A percentile compares a stretch with the other conserved stretches of the same genome.
phyloP scores from a whole-genome alignment of 2,797 vertebrate genomes.

The Cetoscarus ocellatus region DNA sequence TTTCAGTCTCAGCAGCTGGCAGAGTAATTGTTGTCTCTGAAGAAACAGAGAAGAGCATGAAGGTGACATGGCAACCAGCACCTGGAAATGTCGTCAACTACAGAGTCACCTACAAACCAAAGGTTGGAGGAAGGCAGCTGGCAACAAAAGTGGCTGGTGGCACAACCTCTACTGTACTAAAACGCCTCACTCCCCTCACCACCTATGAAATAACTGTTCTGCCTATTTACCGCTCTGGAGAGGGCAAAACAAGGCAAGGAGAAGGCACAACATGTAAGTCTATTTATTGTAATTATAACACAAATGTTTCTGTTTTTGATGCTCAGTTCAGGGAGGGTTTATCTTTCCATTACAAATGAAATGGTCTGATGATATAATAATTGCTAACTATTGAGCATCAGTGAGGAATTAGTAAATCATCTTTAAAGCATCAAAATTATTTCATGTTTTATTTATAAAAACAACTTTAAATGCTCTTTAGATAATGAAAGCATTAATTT shows the following conservation, averaged over 20 bases:
- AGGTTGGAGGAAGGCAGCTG: slow-evolving; percentile 88
- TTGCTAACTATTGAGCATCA: too few species aligned
- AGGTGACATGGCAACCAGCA: slow-evolving; percentile 92
- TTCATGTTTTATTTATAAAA: too few species aligned
- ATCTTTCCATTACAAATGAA: not conserved
- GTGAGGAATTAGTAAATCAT: too few species aligned
- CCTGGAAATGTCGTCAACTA: slow-evolving; percentile 95
- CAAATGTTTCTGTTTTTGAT: slow-evolving; percentile 2
- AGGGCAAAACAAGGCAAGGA: slow-evolving; percentile 93
- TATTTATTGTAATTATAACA: slow-evolving; percentile 17
- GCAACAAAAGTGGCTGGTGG: slow-evolving; percentile 90
- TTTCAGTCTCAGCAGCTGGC: slow-evolving; percentile 88
- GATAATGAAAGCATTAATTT: too few species aligned
- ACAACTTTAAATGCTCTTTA: too few species aligned
- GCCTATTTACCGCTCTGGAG: slow-evolving; percentile 92
- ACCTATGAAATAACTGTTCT: slow-evolving; percentile 93
- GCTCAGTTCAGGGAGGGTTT: slow-evolving; percentile 2
- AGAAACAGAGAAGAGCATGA: slow-evolving; percentile 94
- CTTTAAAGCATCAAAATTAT: too few species aligned
- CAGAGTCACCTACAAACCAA: slow-evolving; percentile 91
- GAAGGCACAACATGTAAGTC: slow-evolving; percentile 94
- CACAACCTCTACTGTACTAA: slow-evolving; percentile 87
- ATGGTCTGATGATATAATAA: too few species aligned
- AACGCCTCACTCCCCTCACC: slow-evolving; percentile 90
- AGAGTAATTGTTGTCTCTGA: slow-evolving; percentile 90